Evolutionary conservation across 1,140 invertebrate genomes (phyloP), one percentile per base, ranked within the genome.

Genomic region (Bombus waltoni): DNA sequence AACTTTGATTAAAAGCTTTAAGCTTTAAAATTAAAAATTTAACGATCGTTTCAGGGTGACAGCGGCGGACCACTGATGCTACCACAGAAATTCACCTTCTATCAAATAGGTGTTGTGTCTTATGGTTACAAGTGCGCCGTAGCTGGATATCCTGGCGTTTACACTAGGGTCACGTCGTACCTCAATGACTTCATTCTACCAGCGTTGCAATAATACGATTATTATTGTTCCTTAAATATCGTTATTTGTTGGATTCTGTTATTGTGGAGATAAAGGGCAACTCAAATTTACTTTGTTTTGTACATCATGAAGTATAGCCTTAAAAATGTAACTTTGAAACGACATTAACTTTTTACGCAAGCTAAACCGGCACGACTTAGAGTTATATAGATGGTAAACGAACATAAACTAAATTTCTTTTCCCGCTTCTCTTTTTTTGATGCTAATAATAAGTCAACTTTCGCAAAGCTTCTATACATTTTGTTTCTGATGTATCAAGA

Each of bases 51-150:
- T 28, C 53, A 74, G 96, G 98, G 98, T 35, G 98, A 98, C 94
- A 98, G 97, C 57, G 98, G 98, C 13, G 98, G 98, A 35, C 98
- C 98, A 1, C 91, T 98, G 9, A 98, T 98, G 97, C 93, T 94
- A 38, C 95, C 95, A 40, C 72, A 32, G 73, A 81, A 38, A 53
- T 82, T 11, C 42, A 89, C 75, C 0, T 97, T 95, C 90, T 96
- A 97, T 85, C 93, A 96, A 72, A 96, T 97, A 80, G 98, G 97
- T 3, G 95, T 98, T 0, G 97, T 98, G 1, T 98, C 97, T 25
- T 98, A 96, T 88, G 97, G 97, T 0, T 96, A 95, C 70, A 95
- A 96, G 92, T 98, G 98, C 93, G 98, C 97, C 80, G 96, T 97
- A 93, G 94, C 96, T 72, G 96, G 97, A 86, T 97, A 96, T 92